A percentile compares a stretch with the other conserved stretches of the same genome.
These are phyloP conservation scores for Acrossocheilus fasciatus DNA, from an alignment of 2,797 vertebrate genomes.

Conservation along the genomic window DNA sequence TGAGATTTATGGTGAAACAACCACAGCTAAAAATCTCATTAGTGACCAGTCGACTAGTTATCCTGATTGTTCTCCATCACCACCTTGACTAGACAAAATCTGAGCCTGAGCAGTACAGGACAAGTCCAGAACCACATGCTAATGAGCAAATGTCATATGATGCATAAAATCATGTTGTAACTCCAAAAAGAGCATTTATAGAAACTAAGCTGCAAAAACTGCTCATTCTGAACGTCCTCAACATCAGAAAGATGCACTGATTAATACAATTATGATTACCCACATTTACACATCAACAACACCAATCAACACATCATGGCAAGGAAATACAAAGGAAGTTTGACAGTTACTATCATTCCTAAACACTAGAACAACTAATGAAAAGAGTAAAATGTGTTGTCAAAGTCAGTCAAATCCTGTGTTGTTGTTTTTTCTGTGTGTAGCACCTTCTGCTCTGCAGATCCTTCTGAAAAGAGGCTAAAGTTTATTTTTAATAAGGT, in stretches of 20 bases:
- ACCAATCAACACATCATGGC: not conserved
- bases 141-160: not conserved
- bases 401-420: not conserved
- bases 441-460: not conserved
- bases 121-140: not conserved
- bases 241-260: not conserved
- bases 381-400: not conserved
- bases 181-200: not conserved
- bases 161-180: not conserved
- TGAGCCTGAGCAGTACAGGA: not conserved
- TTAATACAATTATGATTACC: not conserved
- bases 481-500: not conserved
- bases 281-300: not conserved
- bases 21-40: conserved; percentile 45
- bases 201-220: not conserved
- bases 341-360: not conserved
- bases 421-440: not conserved
- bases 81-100: not conserved
- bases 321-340: not conserved
- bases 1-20: not conserved
- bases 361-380: not conserved
- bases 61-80: conserved; percentile 31
- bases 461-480: not conserved
- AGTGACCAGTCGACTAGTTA: conserved; percentile 49
- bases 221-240: not conserved